Evolutionary conservation across 1,140 invertebrate species (phyloP).

Genomic region (Drosophila ficusphila): DNA sequence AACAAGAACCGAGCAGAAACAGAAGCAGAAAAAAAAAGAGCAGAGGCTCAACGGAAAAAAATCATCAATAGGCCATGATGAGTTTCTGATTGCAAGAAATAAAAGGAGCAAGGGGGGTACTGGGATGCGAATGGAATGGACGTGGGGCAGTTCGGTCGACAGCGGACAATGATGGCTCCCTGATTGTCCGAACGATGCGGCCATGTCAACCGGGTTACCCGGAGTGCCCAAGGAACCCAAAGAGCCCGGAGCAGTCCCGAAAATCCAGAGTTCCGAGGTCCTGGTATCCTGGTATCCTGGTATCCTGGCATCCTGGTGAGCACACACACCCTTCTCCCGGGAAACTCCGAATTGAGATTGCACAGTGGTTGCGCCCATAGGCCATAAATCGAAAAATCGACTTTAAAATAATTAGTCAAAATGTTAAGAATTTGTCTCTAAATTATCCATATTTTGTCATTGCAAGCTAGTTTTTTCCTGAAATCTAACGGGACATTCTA

Average conservation of each 20-base stretch:
- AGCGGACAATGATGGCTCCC: conserved; percentile 26
- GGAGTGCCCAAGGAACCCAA: too few species aligned
- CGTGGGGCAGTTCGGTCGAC: background rate
- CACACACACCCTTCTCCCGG: conserved; percentile 1
- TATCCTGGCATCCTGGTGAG: too few species aligned
- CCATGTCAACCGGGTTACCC: conserved; percentile 40
- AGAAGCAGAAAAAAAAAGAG: background rate
- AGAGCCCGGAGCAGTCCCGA: background rate
- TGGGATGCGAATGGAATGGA: background rate
- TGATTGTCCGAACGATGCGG: conserved; percentile 50
- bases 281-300: too few species aligned
- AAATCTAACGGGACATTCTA: too few species aligned
- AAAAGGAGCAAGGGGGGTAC: conserved; percentile 24
- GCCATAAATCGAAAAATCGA: too few species aligned
- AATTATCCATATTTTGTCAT: too few species aligned
- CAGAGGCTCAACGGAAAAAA: conserved; percentile 39
- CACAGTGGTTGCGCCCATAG: too few species aligned
- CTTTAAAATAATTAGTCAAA: too few species aligned
- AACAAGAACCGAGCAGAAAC: too few species aligned
- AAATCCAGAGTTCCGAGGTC: background rate
- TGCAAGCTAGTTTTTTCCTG: too few species aligned
- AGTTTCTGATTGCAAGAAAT: conserved; percentile 79
- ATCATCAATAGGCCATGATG: conserved; percentile 82
- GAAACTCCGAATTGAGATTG: background rate
- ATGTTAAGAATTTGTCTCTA: too few species aligned